phyloP scores from a whole-genome alignment of 2,113 vertebrate species.

The Fukomys damarensis region DNA sequence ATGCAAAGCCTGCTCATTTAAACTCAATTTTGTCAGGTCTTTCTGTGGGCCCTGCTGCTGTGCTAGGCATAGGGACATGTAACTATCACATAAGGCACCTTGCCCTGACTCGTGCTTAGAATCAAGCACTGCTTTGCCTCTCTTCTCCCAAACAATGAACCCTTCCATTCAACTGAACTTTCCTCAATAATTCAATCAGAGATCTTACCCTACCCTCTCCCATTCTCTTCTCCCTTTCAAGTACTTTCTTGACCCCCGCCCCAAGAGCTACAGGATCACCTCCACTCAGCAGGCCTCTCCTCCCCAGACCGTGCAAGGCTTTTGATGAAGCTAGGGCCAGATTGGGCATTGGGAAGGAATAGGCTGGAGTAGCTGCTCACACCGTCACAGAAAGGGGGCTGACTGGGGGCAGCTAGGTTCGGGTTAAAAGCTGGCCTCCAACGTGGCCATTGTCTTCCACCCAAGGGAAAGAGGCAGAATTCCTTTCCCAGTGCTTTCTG shows the following conservation, averaged over 20 bases:
- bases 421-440: background rate
- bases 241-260: background rate
- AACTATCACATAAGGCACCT: background rate
- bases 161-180: background rate
- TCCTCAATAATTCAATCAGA: background rate
- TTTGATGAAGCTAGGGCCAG: background rate
- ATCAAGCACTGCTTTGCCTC: background rate
- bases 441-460: background rate
- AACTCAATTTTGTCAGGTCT: background rate
- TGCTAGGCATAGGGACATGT: no score
- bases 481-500: background rate
- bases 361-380: background rate
- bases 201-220: background rate
- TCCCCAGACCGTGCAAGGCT: background rate
- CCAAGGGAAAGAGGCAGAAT: background rate
- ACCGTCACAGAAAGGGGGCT: background rate
- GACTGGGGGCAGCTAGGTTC: background rate
- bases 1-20: background rate
- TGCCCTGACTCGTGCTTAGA: background rate
- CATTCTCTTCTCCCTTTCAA: background rate
- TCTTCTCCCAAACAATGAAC: background rate
- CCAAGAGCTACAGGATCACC: background rate
- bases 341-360: background rate
- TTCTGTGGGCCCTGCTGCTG: background rate
- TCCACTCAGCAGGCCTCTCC: background rate